Conservation (phyloP, 2,797 vertebrate genomes). For the Staurois parvus region DNA sequence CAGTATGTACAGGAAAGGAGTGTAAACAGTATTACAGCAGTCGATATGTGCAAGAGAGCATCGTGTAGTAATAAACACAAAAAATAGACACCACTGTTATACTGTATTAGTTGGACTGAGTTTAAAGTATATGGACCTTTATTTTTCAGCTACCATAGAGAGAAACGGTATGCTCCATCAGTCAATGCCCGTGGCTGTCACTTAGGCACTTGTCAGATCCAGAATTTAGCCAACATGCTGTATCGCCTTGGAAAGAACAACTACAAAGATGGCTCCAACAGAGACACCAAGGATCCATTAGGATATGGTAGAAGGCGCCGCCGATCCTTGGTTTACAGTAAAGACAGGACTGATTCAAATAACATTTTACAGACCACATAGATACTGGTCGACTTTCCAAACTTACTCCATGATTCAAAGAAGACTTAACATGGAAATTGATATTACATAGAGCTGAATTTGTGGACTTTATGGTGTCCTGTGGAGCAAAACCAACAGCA, state of each 20-base stretch:
- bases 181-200: constrained; percentile 74
- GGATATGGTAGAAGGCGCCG: constrained; percentile 75
- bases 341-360: constrained; percentile 25
- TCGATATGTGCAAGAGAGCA: no score
- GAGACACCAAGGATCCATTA: constrained; percentile 73
- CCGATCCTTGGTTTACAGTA: constrained; percentile 41
- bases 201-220: constrained; percentile 82
- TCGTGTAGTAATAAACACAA: no score
- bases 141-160: constrained; percentile 42
- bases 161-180: constrained; percentile 45
- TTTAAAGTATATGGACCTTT: background rate
- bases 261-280: constrained; percentile 76
- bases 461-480: constrained; percentile 50
- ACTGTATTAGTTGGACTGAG: background rate
- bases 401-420: constrained; percentile 39
- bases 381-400: background rate
- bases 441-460: constrained; percentile 37
- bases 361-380: constrained; percentile 45
- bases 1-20: no score
- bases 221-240: constrained; percentile 81
- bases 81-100: background rate
- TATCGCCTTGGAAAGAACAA: constrained; percentile 75
- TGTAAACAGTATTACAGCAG: no score
- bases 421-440: constrained; percentile 33
- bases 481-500: constrained; percentile 29